These are phyloP conservation scores for Noctua janthe DNA, from an alignment of 2,888 invertebrate species.

Conservation along the genomic window DNA sequence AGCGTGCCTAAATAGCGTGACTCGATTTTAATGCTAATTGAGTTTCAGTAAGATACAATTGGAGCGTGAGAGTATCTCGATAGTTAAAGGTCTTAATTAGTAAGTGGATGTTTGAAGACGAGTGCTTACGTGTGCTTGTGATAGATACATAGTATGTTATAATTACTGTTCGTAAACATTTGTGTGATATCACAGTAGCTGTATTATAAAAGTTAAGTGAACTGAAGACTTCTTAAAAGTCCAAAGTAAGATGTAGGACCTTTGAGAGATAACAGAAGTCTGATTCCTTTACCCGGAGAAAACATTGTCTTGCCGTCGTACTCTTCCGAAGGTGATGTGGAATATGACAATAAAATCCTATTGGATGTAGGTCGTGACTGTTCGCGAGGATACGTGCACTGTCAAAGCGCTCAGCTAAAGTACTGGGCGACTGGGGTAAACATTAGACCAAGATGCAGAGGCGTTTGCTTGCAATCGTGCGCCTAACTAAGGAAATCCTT, in stretches of 20 bases:
- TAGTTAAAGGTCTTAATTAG: slow-evolving; percentile 69
- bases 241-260: slow-evolving; percentile 7
- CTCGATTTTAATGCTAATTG: slow-evolving; percentile 75
- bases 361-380: slow-evolving; percentile 46
- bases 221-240: slow-evolving; percentile 2
- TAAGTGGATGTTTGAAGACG: slow-evolving; percentile 53
- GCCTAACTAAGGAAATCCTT: slow-evolving; percentile 46
- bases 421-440: slow-evolving; percentile 64
- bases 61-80: slow-evolving; percentile 78
- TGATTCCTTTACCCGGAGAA: slow-evolving; percentile 13
- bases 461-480: slow-evolving; percentile 58
- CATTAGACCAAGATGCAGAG: slow-evolving; percentile 56
- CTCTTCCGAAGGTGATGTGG: slow-evolving; percentile 34
- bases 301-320: slow-evolving; percentile 25
- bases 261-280: slow-evolving; percentile 7
- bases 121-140: slow-evolving; percentile 48
- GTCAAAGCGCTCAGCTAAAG: slow-evolving; percentile 64
- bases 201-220: slow-evolving; percentile 1
- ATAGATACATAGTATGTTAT: slow-evolving; percentile 29
- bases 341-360: slow-evolving; percentile 48
- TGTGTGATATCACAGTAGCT: slow-evolving; percentile 9
- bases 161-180: slow-evolving; percentile 16
- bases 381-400: slow-evolving; percentile 67
- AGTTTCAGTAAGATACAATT: slow-evolving; percentile 71
- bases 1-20: slow-evolving; percentile 71